phyloP scores from a whole-genome alignment of 2,113 vertebrate genomes.

The Dicrurus megarhynchus region DNA sequence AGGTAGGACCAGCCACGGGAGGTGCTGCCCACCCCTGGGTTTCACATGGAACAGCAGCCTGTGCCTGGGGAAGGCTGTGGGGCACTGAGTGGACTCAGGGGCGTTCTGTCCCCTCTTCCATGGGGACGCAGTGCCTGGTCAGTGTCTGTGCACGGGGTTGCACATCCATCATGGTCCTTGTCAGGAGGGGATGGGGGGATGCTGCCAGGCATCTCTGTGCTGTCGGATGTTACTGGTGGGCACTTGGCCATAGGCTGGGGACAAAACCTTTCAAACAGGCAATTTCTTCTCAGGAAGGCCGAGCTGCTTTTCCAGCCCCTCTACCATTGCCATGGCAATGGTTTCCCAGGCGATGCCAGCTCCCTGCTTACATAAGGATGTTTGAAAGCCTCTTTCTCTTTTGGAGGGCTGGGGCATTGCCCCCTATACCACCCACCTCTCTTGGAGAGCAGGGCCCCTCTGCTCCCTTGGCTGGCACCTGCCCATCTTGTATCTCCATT shows the following conservation, averaged over 20 bases:
- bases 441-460: background rate
- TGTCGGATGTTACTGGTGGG: background rate
- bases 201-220: background rate
- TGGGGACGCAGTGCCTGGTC: background rate
- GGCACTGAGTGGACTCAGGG: rapidly evolving
- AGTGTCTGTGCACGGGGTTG: background rate
- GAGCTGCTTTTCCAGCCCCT: slow-evolving; percentile 50
- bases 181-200: background rate
- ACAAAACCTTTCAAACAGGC: slow-evolving; percentile 48
- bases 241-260: background rate
- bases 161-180: rapidly evolving
- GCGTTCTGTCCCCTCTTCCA: background rate
- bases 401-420: background rate
- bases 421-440: background rate
- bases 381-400: slow-evolving; percentile 43
- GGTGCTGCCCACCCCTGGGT: background rate
- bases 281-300: slow-evolving; percentile 41
- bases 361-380: slow-evolving; percentile 44
- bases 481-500: background rate
- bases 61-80: background rate
- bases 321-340: slow-evolving; percentile 63
- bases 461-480: background rate
- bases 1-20: slow-evolving; percentile 75
- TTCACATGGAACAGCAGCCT: background rate
- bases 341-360: slow-evolving; percentile 55